Base-by-base conservation (phyloP, 2,888 invertebrate genomes). In the Thymelicus lineola region DNA sequence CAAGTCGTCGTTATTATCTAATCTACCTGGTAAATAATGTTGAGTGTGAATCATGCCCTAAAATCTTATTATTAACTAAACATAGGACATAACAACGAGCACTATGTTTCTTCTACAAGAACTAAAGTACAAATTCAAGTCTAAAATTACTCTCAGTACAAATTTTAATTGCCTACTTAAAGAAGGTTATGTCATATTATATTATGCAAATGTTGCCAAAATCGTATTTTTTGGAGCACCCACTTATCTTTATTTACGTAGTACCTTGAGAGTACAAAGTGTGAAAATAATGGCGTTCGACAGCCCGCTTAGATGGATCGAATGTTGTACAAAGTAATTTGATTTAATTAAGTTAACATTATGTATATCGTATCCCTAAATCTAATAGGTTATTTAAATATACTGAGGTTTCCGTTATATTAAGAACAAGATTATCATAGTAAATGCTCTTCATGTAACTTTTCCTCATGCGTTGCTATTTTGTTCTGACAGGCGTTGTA, bases 91-190 rank as follows among this genome's bases (percentile, higher is more conserved):
- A 83, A 85, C 86, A 90, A 90, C 85, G 91, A 92, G 91, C 90
- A 87, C 89, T 87, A 80, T 85, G 42, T 59, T 64, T 82, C 80
- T 82, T 76, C 79, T 84, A 82, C 80, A 84, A 85, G 78, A 88
- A 89, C 86, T 88, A 93, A 87, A 94, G 94, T 94, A 94, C 94
- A 94, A 94, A 94, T 90, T 89, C 84, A 92, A 91, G 92, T 91
- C 89, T 92, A 89, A 86, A 80, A 80, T 86, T 89, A 93, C 85
- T 88, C 87, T 87, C 93, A 94, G 94, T 94, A 94, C 94, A 94
- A 94, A 94, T 90, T 90, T 87, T 88, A 87, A 55, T 55, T 55
- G 55, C 55, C 55, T 55, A 55, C 55, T 86, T 87, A 85, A 83
- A 80, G 77, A 80, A 76, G 77, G 80, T 75, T 74, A 75, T 82